Evolutionary conservation across 1,140 invertebrate genomes (phyloP).

Genomic region (Sinonovacula constricta): DNA sequence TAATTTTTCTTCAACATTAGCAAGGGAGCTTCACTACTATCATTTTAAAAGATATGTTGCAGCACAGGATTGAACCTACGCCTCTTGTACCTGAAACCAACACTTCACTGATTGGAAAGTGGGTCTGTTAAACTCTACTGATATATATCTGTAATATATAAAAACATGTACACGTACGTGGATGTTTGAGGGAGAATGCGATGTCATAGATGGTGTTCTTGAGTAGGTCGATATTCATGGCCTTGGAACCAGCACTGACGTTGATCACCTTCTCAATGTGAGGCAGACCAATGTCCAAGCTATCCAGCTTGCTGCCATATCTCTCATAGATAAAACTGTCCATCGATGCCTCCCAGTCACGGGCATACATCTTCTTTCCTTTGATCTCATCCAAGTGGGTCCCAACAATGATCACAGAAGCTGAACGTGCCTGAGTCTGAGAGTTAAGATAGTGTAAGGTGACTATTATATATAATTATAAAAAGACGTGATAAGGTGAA

Average conservation of each 20-base stretch:
- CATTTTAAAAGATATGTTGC: no score
- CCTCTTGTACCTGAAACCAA: no score
- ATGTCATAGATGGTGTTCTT: constrained; percentile 96
- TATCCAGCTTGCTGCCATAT: constrained; percentile 95
- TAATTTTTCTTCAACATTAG: no score
- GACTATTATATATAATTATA: no score
- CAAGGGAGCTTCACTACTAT: no score
- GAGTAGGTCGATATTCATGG: constrained; percentile 93
- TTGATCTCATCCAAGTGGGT: constrained; percentile 86
- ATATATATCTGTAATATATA: no score
- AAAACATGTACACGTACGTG: constrained; percentile 55
- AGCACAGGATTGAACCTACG: no score
- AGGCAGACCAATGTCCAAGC: constrained; percentile 96
- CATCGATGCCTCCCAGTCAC: constrained; percentile 88
- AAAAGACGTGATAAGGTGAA: no score
- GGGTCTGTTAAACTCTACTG: no score
- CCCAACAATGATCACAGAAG: constrained; percentile 76
- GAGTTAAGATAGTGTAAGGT: no score
- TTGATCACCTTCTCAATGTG: constrained; percentile 96
- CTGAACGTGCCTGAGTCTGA: constrained; percentile 80
- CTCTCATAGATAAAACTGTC: constrained; percentile 73
- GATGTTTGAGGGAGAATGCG: constrained; percentile 86
- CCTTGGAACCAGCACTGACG: constrained; percentile 88
- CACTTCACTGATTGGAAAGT: no score
- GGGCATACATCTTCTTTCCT: constrained; percentile 86